phyloP scores from a whole-genome alignment of 2,797 vertebrate genomes.

The Dendrocincla fuliginosa region DNA sequence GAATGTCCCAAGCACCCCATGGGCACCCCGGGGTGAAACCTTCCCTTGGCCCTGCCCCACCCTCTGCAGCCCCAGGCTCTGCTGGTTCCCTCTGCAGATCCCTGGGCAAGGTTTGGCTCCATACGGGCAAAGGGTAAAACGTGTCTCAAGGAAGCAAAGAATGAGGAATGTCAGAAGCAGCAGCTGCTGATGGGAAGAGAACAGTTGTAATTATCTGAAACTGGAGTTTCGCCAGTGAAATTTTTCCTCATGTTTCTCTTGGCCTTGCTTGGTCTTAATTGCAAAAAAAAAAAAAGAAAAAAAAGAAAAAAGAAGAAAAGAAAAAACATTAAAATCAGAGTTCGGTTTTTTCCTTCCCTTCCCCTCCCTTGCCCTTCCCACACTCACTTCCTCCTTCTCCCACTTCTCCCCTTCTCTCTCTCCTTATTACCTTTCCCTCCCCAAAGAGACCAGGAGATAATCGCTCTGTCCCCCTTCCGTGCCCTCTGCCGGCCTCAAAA shows the following conservation, averaged over 20 bases:
- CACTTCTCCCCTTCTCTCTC: neutral
- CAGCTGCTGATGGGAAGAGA: neutral
- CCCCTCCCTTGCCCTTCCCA: neutral
- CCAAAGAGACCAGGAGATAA: neutral
- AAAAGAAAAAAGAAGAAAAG: too few relatives aligned
- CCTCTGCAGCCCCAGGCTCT: neutral
- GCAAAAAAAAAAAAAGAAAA: too few relatives aligned
- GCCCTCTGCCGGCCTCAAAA: neutral
- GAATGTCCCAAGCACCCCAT: neutral
- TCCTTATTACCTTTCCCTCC: neutral
- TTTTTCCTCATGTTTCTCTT: neutral
- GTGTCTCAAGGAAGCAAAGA: neutral
- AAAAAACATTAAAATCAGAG: neutral
- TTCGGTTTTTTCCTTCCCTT: neutral
- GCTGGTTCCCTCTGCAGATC: neutral
- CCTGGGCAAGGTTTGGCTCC: neutral
- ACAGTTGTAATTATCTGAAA: neutral
- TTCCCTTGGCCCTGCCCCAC: fast-evolving
- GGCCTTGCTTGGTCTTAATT: neutral
- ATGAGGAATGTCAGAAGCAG: neutral
- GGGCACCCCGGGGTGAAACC: neutral
- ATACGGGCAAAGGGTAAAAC: neutral
- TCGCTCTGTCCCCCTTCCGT: fast-evolving
- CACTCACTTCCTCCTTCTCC: neutral
- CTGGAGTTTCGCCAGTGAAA: neutral